phyloP scores from a whole-genome alignment of 2,797 vertebrate species.

The Silurus lanzhouensis region DNA sequence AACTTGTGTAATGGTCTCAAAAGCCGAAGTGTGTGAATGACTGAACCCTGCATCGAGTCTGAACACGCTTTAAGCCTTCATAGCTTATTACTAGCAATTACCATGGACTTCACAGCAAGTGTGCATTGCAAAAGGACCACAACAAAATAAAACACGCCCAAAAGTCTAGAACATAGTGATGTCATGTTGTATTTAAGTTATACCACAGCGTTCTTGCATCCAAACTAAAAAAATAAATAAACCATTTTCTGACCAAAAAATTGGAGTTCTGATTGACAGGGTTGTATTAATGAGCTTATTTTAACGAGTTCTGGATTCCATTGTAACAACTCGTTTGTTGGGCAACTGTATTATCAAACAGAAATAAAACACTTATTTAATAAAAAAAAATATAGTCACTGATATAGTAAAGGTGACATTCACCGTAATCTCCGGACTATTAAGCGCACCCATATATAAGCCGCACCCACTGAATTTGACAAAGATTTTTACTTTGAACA shows the following conservation, averaged over 20 bases:
- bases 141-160: neutral
- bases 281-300: neutral
- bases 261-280: neutral
- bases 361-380: neutral
- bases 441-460: no score
- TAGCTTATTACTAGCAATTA: neutral
- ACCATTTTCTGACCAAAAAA: no score
- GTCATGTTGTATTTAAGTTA: neutral
- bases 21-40: constrained; percentile 5
- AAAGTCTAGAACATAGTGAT: neutral
- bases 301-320: neutral
- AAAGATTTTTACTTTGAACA: no score
- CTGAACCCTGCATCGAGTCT: constrained; percentile 62
- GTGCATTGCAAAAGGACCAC: constrained; percentile 46
- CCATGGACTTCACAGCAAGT: constrained; percentile 53
- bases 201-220: neutral
- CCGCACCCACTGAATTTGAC: no score
- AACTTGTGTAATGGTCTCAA: constrained; percentile 7
- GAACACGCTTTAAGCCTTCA: constrained; percentile 39
- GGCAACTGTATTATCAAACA: neutral
- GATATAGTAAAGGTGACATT: neutral
- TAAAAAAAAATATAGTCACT: neutral
- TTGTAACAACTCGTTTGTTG: neutral
- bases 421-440: no score
- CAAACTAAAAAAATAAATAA: neutral